Evolutionary conservation across 1,140 invertebrate species (phyloP).

Genomic region (Bombus polaris): DNA sequence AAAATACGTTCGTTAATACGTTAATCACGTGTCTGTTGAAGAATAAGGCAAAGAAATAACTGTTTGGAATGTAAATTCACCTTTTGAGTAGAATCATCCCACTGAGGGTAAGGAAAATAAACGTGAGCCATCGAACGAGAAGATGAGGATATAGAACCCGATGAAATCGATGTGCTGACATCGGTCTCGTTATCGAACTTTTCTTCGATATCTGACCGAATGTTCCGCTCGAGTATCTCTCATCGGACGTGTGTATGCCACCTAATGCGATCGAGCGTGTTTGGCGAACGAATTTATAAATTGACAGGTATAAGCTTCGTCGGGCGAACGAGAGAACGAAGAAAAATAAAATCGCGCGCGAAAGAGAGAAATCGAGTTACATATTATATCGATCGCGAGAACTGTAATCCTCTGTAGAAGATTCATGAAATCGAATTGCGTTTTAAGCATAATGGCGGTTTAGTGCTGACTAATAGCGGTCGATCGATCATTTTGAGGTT

Average conservation of each 20-base stretch:
- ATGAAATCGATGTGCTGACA: not conserved
- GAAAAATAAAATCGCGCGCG: slow-evolving; percentile 40
- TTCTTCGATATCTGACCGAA: slow-evolving; percentile 24
- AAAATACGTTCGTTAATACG: not conserved
- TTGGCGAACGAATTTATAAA: slow-evolving; percentile 71
- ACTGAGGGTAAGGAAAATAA: not conserved
- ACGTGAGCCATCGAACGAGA: not conserved
- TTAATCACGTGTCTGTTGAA: not conserved
- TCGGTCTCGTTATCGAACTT: slow-evolving; percentile 2
- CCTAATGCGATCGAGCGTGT: slow-evolving; percentile 31
- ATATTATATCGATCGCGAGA: not conserved
- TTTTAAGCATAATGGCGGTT: not conserved
- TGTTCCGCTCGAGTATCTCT: slow-evolving; percentile 12
- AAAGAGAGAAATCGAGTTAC: not conserved
- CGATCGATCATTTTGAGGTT: slow-evolving; percentile 10
- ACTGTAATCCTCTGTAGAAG: not conserved
- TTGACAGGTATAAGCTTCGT: slow-evolving; percentile 60
- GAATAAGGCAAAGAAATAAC: not conserved
- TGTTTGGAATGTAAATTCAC: not conserved
- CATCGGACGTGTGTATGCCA: not conserved
- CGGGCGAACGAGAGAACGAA: slow-evolving; percentile 42
- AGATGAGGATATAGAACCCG: not conserved
- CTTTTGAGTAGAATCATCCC: not conserved
- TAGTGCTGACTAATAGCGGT: not conserved
- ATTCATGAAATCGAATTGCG: not conserved